Conservation (phyloP, 1,140 invertebrate species). For the Drosophila leontia region DNA sequence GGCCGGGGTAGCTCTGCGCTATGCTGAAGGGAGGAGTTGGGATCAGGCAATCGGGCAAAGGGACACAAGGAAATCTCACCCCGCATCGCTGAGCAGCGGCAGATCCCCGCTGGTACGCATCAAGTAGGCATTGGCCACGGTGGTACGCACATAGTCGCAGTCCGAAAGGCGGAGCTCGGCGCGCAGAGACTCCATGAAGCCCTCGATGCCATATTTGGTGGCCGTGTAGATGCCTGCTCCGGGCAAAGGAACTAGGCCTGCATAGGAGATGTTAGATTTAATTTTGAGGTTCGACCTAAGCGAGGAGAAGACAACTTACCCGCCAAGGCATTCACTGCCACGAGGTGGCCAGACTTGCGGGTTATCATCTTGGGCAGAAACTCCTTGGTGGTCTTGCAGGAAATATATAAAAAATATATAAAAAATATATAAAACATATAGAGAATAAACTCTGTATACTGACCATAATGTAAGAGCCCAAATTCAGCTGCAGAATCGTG, state of each 20-base stretch:
- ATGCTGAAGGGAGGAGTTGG: constrained; percentile 49
- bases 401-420: not conserved
- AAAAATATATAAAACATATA: not conserved
- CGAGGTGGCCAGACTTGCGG: constrained; percentile 76
- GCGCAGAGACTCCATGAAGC: constrained; percentile 78
- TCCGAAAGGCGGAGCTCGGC: constrained; percentile 76
- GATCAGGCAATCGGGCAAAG: constrained; percentile 12
- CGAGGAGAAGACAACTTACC: constrained; percentile 33
- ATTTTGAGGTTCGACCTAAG: too few species aligned
- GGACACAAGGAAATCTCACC: constrained; percentile 48
- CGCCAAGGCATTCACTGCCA: constrained; percentile 76
- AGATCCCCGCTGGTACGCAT: constrained; percentile 81
- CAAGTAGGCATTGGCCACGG: constrained; percentile 78
- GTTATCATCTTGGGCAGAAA: constrained; percentile 82
- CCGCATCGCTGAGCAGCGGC: constrained; percentile 76
- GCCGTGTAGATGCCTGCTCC: constrained; percentile 82
- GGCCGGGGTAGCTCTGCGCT: constrained; percentile 76
- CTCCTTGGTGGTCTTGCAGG: constrained; percentile 73
- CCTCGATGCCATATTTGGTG: constrained; percentile 82
- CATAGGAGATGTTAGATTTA: too few species aligned
- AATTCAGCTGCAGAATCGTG: constrained; percentile 76
- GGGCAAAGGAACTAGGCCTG: constrained; percentile 70
- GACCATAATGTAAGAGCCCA: constrained; percentile 82
- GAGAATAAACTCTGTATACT: not conserved
- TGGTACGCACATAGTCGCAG: constrained; percentile 78